Evolutionary conservation across 2,888 invertebrate species (phyloP).

Genomic region (Drosophila helvetica): DNA sequence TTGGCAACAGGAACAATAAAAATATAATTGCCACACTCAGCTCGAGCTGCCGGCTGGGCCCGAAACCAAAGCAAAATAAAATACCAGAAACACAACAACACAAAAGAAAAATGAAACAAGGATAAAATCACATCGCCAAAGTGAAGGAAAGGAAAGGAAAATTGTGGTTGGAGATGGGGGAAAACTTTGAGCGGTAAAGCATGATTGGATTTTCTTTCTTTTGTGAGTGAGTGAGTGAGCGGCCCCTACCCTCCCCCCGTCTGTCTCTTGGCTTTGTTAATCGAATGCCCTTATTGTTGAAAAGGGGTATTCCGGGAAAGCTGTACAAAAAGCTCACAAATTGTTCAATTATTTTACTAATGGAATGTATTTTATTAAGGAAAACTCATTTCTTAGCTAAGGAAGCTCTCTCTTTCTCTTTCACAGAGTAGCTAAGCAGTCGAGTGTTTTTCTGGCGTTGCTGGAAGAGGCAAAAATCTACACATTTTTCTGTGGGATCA

Average conservation of each 20-base stretch:
- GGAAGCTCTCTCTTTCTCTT: background rate
- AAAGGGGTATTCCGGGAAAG: background rate
- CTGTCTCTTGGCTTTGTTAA: background rate
- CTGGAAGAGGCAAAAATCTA: background rate
- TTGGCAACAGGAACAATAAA: conserved; percentile 70
- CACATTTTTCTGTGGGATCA: background rate
- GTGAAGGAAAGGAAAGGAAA: conserved; percentile 9
- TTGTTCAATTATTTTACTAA: too few relatives aligned
- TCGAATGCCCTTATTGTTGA: background rate
- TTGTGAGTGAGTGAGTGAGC: background rate
- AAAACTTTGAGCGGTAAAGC: conserved; percentile 11
- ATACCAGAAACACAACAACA: conserved; percentile 9
- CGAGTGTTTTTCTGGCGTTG: background rate
- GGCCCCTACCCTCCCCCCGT: background rate
- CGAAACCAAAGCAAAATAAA: conserved; percentile 8
- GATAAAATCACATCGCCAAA: conserved; percentile 26
- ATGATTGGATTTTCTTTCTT: conserved; percentile 36
- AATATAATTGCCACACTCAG: conserved; percentile 67
- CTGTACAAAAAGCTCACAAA: background rate
- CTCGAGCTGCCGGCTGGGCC: conserved; percentile 21
- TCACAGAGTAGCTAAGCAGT: background rate
- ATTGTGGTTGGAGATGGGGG: background rate
- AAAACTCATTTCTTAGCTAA: background rate
- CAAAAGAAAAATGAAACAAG: conserved; percentile 3
- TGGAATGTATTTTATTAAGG: background rate